Base-by-base conservation (phyloP, 2,113 vertebrate species). In the Rhizomys pruinosus region DNA sequence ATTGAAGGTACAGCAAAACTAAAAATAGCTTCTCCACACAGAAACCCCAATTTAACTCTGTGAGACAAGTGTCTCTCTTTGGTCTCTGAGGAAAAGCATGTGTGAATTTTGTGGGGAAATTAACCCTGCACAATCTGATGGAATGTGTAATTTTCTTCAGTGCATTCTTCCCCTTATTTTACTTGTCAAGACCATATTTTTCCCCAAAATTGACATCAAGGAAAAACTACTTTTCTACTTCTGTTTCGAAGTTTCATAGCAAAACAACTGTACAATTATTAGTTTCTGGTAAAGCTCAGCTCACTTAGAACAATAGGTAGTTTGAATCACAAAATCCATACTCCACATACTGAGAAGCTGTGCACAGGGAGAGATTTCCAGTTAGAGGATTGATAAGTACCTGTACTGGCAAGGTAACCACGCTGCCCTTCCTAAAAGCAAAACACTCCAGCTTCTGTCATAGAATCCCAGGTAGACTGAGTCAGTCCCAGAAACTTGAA, bases 21-120 rank as follows among this genome's bases (percentile, higher is more conserved):
- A 93, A 92, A 97, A 93, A 92, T 80, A 96, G 78, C 10, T 8
- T 71, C 22, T 66, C 47, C 84, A 47, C 22, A 63, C 9, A 84
- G 66, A 80, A 61, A 88, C 72, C 10, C 11, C 52, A 23, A 32
- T 69, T 90, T 92, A 77, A 84, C 59, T 76, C 84, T 89, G 47
- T 42, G 16, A 91, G 20, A 29, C 23, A 12, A 22, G 23, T 44
- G 5, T 87, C 32, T 55, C 37, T 81, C 17, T n/a, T 76, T 20
- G 29, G 13, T 37, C 5, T 69, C 73, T 68, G 32, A 68, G 16
- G 59, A 91, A 89, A 91, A 12, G 4, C 17, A 52, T 66, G 79
- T 39, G 39, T 34, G 84, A 80, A 87, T 7, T 27, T 42, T 81
- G 79, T 87, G 25, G 44, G 20, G 55, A 74, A 61, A 20, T 9